phyloP scores from a whole-genome alignment of 1,140 invertebrate genomes.

The Zelostemma sp. region DNA sequence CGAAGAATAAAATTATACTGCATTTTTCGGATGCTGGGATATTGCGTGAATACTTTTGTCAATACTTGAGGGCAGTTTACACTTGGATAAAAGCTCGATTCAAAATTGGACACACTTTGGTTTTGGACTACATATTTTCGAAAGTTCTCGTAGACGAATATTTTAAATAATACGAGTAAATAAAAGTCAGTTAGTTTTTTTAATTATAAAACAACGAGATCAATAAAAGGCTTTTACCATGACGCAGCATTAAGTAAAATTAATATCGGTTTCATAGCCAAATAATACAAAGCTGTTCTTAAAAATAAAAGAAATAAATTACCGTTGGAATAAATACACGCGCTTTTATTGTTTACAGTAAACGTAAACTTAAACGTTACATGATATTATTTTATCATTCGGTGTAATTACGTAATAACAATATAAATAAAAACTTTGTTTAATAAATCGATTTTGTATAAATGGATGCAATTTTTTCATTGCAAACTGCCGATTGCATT shows the following conservation, averaged over 20 bases:
- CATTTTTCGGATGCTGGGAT: not conserved
- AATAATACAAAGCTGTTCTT: not conserved
- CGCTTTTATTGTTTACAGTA: too few species aligned
- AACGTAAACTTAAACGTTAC: too few species aligned
- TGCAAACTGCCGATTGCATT: constrained; percentile 3
- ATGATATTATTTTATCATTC: too few species aligned
- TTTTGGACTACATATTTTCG: constrained; percentile 11
- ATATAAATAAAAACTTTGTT: too few species aligned
- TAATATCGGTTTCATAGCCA: not conserved
- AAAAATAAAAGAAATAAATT: constrained; percentile 1
- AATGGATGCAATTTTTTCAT: not conserved
- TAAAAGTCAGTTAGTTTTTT: not conserved
- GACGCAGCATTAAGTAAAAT: not conserved
- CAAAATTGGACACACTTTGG: constrained; percentile 36
- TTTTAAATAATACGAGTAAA: not conserved
- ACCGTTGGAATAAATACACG: not conserved
- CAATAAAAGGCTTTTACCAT: not conserved
- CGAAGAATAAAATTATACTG: too few species aligned
- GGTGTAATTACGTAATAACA: too few species aligned
- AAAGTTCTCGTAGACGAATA: not conserved
- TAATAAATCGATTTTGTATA: too few species aligned
- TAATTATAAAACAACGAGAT: not conserved
- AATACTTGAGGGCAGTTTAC: constrained; percentile 42
- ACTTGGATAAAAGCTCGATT: constrained; percentile 35
- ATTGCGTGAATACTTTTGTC: constrained; percentile 28